phyloP scores from a whole-genome alignment of 2,113 vertebrate species.

The Zosterops borbonicus region DNA sequence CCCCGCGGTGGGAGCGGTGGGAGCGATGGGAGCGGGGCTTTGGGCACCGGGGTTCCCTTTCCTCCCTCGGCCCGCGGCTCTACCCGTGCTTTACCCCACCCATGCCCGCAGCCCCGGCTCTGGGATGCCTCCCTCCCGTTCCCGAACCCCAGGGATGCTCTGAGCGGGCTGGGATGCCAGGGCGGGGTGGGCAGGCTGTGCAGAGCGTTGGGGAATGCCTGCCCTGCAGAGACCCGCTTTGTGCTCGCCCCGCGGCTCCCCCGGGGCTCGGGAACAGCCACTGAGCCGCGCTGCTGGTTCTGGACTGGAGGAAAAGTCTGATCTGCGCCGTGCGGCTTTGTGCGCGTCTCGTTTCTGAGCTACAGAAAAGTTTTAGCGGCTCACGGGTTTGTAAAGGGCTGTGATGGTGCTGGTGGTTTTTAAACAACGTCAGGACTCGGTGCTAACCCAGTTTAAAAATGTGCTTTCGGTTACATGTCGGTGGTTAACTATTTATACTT shows the following conservation, averaged over 20 bases:
- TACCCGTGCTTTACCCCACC: rapidly evolving
- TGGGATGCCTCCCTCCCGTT: background rate
- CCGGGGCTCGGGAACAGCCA: no score
- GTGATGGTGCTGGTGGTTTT: background rate
- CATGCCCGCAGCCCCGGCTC: background rate
- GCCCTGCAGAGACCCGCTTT: background rate
- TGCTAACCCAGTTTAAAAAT: no score
- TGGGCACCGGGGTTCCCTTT: rapidly evolving
- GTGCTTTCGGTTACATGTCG: background rate
- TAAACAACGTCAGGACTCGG: background rate
- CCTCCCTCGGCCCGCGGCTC: background rate
- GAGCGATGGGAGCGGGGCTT: background rate
- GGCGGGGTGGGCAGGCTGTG: rapidly evolving
- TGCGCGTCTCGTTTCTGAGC: background rate
- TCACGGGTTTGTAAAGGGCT: background rate
- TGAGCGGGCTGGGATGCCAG: background rate
- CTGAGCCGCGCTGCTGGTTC: no score
- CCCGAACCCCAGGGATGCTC: background rate
- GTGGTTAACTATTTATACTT: background rate
- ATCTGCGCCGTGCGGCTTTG: rapidly evolving
- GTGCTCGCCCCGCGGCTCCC: background rate
- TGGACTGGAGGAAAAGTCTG: rapidly evolving
- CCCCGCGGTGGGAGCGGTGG: no score
- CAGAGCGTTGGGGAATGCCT: background rate
- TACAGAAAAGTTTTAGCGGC: background rate